A percentile compares a stretch with the other conserved stretches of the same genome.
phyloP scores from a whole-genome alignment of 2,888 invertebrate species.

The Tridacna gigas region DNA sequence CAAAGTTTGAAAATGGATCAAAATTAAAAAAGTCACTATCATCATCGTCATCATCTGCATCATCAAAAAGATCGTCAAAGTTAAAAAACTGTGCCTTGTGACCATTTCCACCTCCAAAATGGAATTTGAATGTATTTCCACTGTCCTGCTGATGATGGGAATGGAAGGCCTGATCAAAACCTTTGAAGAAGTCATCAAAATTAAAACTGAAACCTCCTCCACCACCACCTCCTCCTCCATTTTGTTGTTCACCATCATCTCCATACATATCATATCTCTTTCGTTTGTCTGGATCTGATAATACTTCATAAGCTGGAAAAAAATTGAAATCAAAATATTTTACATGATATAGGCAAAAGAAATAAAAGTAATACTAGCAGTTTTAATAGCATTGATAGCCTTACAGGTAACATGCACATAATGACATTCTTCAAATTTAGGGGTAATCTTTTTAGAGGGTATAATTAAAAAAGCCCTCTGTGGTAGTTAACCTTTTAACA shows the following conservation, averaged over 20 bases:
- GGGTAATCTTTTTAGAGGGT: too few relatives aligned
- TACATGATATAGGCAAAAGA: too few relatives aligned
- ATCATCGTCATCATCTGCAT: constrained; percentile 77
- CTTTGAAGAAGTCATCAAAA: constrained; percentile 85
- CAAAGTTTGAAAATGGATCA: constrained; percentile 80
- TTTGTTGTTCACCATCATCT: constrained; percentile 76
- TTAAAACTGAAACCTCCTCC: constrained; percentile 75
- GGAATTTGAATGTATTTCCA: constrained; percentile 62
- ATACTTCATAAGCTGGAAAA: constrained; percentile 85
- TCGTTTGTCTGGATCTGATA: constrained; percentile 85
- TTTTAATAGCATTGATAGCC: too few relatives aligned
- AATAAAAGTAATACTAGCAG: too few relatives aligned
- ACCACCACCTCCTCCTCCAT: constrained; percentile 73
- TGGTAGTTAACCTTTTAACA: too few relatives aligned
- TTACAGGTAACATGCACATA: too few relatives aligned
- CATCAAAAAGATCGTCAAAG: constrained; percentile 84
- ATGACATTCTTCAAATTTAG: too few relatives aligned
- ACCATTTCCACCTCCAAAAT: constrained; percentile 65
- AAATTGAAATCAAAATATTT: too few relatives aligned
- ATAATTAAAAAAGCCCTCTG: too few relatives aligned
- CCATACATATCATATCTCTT: constrained; percentile 85
- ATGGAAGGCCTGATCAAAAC: constrained; percentile 79
- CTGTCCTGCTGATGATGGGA: constrained; percentile 66
- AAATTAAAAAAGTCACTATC: constrained; percentile 78
- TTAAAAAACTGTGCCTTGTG: constrained; percentile 75